Evolutionary conservation across 2,888 invertebrate species (phyloP).

Genomic region (Nemotelus nigrinus): DNA sequence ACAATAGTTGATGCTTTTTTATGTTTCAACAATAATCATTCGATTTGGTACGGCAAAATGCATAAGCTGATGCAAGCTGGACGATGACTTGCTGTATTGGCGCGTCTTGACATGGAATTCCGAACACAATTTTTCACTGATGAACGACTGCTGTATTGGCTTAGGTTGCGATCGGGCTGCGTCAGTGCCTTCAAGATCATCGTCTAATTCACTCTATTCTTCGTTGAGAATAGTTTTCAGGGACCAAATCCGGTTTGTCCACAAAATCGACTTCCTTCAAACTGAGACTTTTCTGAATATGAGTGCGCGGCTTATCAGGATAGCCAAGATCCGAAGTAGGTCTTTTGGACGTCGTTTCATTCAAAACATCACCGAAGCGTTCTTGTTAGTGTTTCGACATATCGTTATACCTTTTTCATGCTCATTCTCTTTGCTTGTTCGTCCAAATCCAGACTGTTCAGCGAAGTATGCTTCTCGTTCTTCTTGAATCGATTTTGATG

Average conservation of each 20-base stretch:
- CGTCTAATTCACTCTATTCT: constrained; percentile 22
- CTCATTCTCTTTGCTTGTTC: constrained; percentile 74
- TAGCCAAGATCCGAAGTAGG: constrained; percentile 53
- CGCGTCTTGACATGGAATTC: constrained; percentile 79
- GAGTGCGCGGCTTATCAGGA: constrained; percentile 57
- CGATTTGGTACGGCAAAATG: constrained; percentile 64
- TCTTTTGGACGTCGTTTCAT: constrained; percentile 23
- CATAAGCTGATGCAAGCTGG: constrained; percentile 67
- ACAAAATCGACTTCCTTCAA: constrained; percentile 63
- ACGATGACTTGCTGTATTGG: constrained; percentile 72
- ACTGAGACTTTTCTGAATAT: constrained; percentile 62
- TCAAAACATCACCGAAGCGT: constrained; percentile 68
- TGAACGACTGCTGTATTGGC: constrained; percentile 66
- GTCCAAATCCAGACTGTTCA: constrained; percentile 67
- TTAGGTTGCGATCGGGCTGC: constrained; percentile 8
- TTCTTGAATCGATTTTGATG: constrained; percentile 67
- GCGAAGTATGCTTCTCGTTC: constrained; percentile 58
- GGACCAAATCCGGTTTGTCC: constrained; percentile 60
- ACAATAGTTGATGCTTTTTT: constrained; percentile 57
- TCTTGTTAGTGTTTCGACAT: constrained; percentile 78
- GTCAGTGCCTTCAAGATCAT: neutral
- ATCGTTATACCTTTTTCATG: constrained; percentile 75
- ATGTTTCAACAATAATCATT: constrained; percentile 69
- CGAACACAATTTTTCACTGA: constrained; percentile 75
- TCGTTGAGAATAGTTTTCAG: constrained; percentile 44